phyloP scores from a whole-genome alignment of 2,797 vertebrate species.

The Numenius phaeopus region DNA sequence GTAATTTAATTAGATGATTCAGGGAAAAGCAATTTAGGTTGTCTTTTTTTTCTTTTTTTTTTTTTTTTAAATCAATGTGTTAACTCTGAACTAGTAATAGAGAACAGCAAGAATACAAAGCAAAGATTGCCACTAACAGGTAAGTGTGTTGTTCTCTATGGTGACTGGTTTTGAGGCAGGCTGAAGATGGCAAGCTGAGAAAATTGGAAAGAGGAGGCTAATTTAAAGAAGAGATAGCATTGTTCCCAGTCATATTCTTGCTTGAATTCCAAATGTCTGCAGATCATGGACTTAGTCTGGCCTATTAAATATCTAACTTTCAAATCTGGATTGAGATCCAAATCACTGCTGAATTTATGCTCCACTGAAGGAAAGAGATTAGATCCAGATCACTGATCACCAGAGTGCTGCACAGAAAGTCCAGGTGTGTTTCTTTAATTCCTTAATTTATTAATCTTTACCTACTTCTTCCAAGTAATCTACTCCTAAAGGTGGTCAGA shows the following conservation, averaged over 20 bases:
- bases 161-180: background rate
- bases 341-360: constrained; percentile 14
- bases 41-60: background rate
- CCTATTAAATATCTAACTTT: background rate
- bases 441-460: constrained; percentile 49
- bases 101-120: background rate
- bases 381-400: constrained; percentile 20
- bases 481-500: background rate
- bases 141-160: background rate
- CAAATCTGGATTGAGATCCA: constrained; percentile 7
- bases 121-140: background rate
- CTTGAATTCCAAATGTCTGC: background rate
- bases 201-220: background rate
- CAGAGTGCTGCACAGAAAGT: background rate
- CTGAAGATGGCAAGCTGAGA: background rate
- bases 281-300: background rate
- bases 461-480: constrained; percentile 11
- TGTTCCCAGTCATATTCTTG: background rate
- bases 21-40: background rate
- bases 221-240: background rate
- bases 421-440: constrained; percentile 43
- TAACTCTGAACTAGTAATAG: background rate
- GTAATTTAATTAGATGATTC: constrained; percentile 35
- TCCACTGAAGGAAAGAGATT: constrained; percentile 10
- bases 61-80: background rate